Base-by-base conservation (phyloP, 2,113 vertebrate genomes). In the Ibidorhyncha struthersii region DNA sequence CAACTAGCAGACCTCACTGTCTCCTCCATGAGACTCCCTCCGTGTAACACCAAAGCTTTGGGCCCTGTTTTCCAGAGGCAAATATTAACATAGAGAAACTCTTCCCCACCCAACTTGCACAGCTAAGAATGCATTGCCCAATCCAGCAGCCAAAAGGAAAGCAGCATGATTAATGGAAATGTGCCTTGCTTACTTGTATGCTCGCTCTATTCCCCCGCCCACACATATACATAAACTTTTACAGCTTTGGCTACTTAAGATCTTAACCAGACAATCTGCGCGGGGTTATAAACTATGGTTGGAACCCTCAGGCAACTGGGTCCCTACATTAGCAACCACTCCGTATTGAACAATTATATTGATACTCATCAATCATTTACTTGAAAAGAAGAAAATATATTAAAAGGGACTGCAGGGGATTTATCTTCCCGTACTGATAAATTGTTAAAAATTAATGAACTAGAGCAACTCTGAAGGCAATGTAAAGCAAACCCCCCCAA, bases 331-430 rank as follows among this genome's bases (percentile, higher is more conserved):
- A 98, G 96, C 97, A 97, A 95, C 96, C 91, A 87, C 69, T 97
- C 65, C 71, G 77, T 90, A 97, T 71, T 45, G 96, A 98, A 97
- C 96, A 93, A 94, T 90, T 89, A 91, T 95, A 95, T 86, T 95
- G 96, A 97, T 95, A 92, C 90, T 98, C 97, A 98, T 98, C 97
- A 98, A 98, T 98, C 97, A 98, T 97, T 98, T 96, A 98, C 98
- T 97, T 97, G 91, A 98, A 93, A 97, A 97, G 97, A 98, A 96
- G 97, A 98, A 98, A 96, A 98, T 97, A 97, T 96, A 95, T 97
- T 96, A 97, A 97, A 98, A 93, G 94, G 85, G 87, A 95, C 97
- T 98, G 96, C 80, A 95, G 97, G 96, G 97, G 94, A 97, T 98
- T 98, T 93, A 96, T 97, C 97, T 97, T 98, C 96, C 88, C 95